Evolutionary conservation across 35 echinoderm and acorn worm species (phyloP), one percentile per base, ranked within the genome.

Genomic region (Heliocidaris erythrogramma): DNA sequence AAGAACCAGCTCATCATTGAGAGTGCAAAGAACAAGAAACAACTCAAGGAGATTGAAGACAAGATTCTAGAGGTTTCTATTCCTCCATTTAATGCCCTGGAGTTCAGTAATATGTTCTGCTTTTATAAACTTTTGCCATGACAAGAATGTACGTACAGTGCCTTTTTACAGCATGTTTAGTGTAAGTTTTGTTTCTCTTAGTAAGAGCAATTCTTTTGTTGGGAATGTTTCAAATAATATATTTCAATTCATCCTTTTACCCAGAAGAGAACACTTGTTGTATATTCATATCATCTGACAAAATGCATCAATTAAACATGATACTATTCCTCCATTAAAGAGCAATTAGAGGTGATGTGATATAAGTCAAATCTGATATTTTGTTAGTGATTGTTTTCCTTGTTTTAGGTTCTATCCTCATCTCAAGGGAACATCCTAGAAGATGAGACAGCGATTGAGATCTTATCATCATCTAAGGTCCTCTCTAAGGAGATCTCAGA

Each of bases 11-110:
- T 99, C 48, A 99, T 99, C 91, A 94, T 97, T 49, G 98, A 99
- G 95, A 97, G 98, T 95, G 98, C 98, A 31, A 97, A 96, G 90
- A 99, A 99, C 92, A 95, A 95, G 53, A 96, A 95, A 96, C 98
- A 97, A 88, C 96, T 99, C 85, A 99, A 99, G 60, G 98, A 99
- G 65, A 99, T 99, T 94, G 98, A 99, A 85, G 98, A 99, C 94
- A 97, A 99, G 94, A 99, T 99, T 16, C 96, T 99, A 9, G 97
- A 97, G 93, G 96, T 95, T 52, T 9, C 86, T 56, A 56, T 12
- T 56, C 11, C 13, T 14, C 10, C 5, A 56, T 56, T 56, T 13
- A 56, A 14, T 56, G 52, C 13, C 10, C 52, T 56, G 13, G 52
- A 56, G 35, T 9, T 29, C 21, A 18, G 31, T 24, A 56, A 17